Base-by-base conservation (phyloP, 2,113 vertebrate species). In the Tachycineta bicolor region DNA sequence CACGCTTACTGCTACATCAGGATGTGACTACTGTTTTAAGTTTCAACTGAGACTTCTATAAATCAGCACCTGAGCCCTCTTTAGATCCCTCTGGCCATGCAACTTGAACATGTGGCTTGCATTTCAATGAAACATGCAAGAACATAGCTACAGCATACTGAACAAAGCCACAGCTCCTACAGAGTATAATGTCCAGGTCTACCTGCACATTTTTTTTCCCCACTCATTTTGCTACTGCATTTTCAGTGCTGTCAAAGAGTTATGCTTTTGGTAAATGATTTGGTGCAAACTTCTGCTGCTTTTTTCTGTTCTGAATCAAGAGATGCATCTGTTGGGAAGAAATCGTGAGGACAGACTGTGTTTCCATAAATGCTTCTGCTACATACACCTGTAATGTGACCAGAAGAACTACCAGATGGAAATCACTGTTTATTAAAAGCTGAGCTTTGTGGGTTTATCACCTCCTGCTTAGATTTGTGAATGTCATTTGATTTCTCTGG, bases 401-500 rank as follows among this genome's bases (percentile, higher is more conserved):
- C 71, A 86, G 59, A 77, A 86, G 25, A 90, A 33, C 63, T 89
- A 83, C 44, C 59, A 92, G 55, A 78, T 90, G 59, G 64, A 96
- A 92, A 68, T 64, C 22, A 17, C 28, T 81, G 18, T 11, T 96
- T 95, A 81, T 88, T 94, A 90, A 95, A 93, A 90, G 17, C 37
- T 63, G 25, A 58, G 68, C 23, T 95, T 90, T 87, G 28, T 74
- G 31, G 0, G 92, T 96, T 93, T 83, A 87, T 71, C 37, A 74
- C 49, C 52, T 77, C 6, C 60, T 85, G 25, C 75, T 96, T 75
- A 90, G 79, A 78, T 95, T 96, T 92, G 92, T 86, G 79, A 83
- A 81, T 83, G 56, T 18, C 9, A 49, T 78, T 83, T 56, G 73
- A 90, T 86, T 94, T 96, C 76, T 74, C 7, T 68, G 56, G 59